phyloP scores from a whole-genome alignment of 2,888 invertebrate species.

The Pasiphila rectangulata region DNA sequence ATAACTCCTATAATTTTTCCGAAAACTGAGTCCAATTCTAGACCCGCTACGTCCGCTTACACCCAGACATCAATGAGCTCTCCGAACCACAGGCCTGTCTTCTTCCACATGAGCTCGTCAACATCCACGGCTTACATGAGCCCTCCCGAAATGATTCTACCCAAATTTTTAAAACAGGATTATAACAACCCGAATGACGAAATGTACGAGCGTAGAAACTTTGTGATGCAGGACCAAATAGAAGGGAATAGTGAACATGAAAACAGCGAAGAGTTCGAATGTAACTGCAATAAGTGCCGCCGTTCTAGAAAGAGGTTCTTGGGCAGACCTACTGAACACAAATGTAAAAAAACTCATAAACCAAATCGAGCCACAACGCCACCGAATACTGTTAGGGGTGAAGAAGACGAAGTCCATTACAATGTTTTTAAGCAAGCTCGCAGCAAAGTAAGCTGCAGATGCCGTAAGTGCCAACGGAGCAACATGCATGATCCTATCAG shows the following conservation, averaged over 20 bases:
- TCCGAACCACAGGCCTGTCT: constrained; percentile 53
- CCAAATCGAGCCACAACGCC: constrained; percentile 39
- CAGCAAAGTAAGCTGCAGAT: constrained; percentile 31
- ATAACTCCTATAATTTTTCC: constrained; percentile 37
- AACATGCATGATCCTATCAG: constrained; percentile 19
- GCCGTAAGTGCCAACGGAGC: constrained; percentile 34
- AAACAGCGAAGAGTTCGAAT: constrained; percentile 36
- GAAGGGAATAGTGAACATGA: constrained; percentile 31
- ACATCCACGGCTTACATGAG: constrained; percentile 78
- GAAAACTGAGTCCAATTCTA: constrained; percentile 39
- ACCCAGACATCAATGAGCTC: constrained; percentile 65
- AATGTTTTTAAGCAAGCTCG: constrained; percentile 20
- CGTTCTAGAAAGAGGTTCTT: constrained; percentile 30
- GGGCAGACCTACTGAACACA: constrained; percentile 21
- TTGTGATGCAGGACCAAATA: constrained; percentile 28
- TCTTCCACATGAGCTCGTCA: constrained; percentile 72
- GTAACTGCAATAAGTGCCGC: constrained; percentile 45
- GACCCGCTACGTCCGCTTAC: constrained; percentile 57
- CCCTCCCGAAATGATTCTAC: constrained; percentile 70
- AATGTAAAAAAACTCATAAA: constrained; percentile 27
- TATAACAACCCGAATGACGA: constrained; percentile 41
- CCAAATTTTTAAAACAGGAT: constrained; percentile 51
- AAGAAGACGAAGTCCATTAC: constrained; percentile 20
- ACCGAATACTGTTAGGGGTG: constrained; percentile 51
- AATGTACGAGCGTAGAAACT: constrained; percentile 36